A percentile compares a stretch with the other conserved stretches of the same genome.
phyloP scores from a whole-genome alignment of 2,113 vertebrate genomes.

The Corvus cornix region DNA sequence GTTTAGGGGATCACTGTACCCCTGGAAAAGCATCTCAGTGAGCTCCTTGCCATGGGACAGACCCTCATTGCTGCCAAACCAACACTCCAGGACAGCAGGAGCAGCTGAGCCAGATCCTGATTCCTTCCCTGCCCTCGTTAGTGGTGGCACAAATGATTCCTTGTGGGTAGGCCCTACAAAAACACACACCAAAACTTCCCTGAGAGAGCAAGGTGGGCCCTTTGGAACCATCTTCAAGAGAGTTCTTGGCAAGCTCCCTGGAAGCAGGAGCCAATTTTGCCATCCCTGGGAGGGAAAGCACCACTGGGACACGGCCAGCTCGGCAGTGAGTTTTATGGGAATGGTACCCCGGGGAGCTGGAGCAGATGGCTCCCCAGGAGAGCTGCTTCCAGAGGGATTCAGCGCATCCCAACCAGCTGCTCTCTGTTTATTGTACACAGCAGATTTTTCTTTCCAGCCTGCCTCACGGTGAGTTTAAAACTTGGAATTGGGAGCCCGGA shows the following conservation, averaged over 20 bases:
- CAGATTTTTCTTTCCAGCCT: neutral
- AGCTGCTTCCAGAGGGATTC: neutral
- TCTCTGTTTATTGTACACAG: neutral
- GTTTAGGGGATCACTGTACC: neutral
- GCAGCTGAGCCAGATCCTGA: neutral
- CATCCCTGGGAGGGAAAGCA: neutral
- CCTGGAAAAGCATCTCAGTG: neutral
- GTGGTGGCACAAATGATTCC: neutral
- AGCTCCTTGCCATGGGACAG: neutral
- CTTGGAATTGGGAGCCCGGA: neutral
- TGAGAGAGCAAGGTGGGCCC: neutral
- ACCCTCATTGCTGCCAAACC: neutral
- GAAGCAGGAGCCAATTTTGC: neutral
- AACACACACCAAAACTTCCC: neutral
- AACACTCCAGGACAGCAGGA: neutral
- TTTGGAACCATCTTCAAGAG: neutral
- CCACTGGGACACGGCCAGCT: neutral
- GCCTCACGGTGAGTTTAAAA: neutral
- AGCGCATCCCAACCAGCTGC: conserved; percentile 9
- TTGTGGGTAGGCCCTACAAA: neutral
- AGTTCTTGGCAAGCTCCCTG: neutral
- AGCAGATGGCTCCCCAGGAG: conserved; percentile 50
- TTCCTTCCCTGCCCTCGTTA: fast-evolving
- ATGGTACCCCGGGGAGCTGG: neutral
- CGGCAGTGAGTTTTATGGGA: neutral